Percentiles rank a stretch among this genome's conserved stretches.
These are phyloP conservation scores for Atta cephalotes DNA, from an alignment of 1,140 invertebrate genomes.

Conservation along the genomic window DNA sequence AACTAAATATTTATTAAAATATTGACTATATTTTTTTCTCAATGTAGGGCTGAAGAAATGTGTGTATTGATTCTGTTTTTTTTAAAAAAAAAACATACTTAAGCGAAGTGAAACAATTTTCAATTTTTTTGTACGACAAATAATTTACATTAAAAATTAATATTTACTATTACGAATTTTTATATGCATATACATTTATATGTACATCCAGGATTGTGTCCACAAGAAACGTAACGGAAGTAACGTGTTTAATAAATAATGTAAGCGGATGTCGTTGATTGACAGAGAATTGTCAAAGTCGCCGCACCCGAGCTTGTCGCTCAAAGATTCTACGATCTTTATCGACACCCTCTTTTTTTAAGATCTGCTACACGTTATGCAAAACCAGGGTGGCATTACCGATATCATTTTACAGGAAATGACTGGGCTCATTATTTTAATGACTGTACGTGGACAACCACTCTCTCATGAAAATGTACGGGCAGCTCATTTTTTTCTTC, in stretches of 20 bases:
- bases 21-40: too few relatives aligned
- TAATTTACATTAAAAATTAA: background rate
- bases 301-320: conserved; percentile 22
- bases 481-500: conserved; percentile 23
- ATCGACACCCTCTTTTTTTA: conserved; percentile 32
- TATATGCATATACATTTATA: background rate
- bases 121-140: background rate
- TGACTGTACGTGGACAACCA: conserved; percentile 39
- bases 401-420: conserved; percentile 65
- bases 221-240: conserved; percentile 17
- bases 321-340: conserved; percentile 52
- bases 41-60: background rate
- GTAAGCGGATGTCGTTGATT: conserved; percentile 49
- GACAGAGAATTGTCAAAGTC: conserved; percentile 54
- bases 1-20: too few relatives aligned
- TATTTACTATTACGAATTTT: background rate
- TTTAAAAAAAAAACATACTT: too few relatives aligned
- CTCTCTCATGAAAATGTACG: conserved; percentile 47
- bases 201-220: background rate
- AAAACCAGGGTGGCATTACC: conserved; percentile 40
- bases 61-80: background rate
- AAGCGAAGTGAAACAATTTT: background rate
- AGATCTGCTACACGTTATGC: conserved; percentile 41
- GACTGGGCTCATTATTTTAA: conserved; percentile 64
- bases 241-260: conserved; percentile 45